Conservation (phyloP, 2,888 invertebrate genomes). For the Pollenia amentaria region DNA sequence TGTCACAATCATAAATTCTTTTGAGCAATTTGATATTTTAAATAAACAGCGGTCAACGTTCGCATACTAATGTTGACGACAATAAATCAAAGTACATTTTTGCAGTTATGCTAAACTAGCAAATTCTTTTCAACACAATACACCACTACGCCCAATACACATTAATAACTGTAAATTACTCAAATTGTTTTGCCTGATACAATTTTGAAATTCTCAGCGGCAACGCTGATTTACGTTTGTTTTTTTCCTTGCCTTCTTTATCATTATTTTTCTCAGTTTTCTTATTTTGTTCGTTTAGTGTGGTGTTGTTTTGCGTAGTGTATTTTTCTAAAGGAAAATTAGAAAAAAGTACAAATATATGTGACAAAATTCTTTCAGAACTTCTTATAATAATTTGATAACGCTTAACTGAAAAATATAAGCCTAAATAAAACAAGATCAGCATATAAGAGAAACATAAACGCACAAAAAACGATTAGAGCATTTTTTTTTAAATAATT, state of each 20-base stretch:
- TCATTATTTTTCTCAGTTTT: slow-evolving; percentile 54
- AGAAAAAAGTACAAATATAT: slow-evolving; percentile 48
- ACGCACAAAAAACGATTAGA: slow-evolving; percentile 50
- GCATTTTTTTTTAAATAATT: slow-evolving; percentile 18
- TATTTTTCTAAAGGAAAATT: slow-evolving; percentile 30
- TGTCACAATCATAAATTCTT: too few relatives aligned
- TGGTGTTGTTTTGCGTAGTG: slow-evolving; percentile 27
- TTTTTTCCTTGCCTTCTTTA: neutral
- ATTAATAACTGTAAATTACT: too few relatives aligned
- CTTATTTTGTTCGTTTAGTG: slow-evolving; percentile 56
- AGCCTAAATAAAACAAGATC: neutral
- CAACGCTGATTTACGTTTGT: neutral
- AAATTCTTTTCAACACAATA: too few relatives aligned
- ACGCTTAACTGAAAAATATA: slow-evolving; percentile 21
- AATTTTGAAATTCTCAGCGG: neutral
- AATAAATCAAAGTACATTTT: too few relatives aligned
- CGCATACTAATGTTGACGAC: too few relatives aligned
- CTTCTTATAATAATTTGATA: slow-evolving; percentile 34
- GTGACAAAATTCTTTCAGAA: slow-evolving; percentile 54
- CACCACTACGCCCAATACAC: too few relatives aligned
- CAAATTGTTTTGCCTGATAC: too few relatives aligned
- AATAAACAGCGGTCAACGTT: too few relatives aligned
- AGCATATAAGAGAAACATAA: slow-evolving; percentile 20
- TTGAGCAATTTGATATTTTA: too few relatives aligned
- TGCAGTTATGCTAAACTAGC: too few relatives aligned